Base-by-base conservation (phyloP, 64 coral and sea anemone species). In the Stylophora pistillata region DNA sequence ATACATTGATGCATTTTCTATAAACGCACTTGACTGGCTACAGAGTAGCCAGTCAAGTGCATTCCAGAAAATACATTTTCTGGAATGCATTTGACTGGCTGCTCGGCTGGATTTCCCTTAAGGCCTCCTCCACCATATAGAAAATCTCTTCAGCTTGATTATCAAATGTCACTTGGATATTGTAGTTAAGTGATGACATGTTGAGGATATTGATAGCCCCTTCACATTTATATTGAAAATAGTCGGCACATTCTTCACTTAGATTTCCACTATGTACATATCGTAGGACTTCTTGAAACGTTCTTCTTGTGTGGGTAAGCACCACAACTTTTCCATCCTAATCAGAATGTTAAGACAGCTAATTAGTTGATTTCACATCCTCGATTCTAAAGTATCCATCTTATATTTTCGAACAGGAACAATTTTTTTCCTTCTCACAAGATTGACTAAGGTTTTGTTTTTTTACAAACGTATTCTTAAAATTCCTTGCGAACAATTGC, bases 191-290 rank as follows among this genome's bases (percentile, higher is more conserved):
- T 60, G 79, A 57, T 58, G 3, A 56, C 3, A 82, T 31, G 56
- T 82, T 47, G 61, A 59, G 56, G 56, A 82, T 61, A 82, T 5
- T 62, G 61, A 58, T 82, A 0, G 61, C 55, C 55, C 79, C 79
- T 59, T 82, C 54, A 58, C 79, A 82, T 82, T 82, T 82, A 58
- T 82, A 82, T 82, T 82, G 52, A 27, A 82, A 26, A 59, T 82
- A 82, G 55, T 82, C 56, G 30, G 61, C 47, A 82, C 52, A 82
- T 82, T 60, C 54, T 13, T 62, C 61, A 82, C 32, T 82, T 82
- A 57, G 4, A 59, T 59, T 62, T 60, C 30, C 58, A 29, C 61
- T 82, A n/a, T 60, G 28, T 60, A 82, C 54, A 18, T 25, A n/a
- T 72, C 69, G n/a, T 27, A 82, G 79, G 55, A 82, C 28, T 60